These are phyloP conservation scores for Siniperca scherzeri DNA, from an alignment of 2,797 vertebrate species.

Conservation along the genomic window DNA sequence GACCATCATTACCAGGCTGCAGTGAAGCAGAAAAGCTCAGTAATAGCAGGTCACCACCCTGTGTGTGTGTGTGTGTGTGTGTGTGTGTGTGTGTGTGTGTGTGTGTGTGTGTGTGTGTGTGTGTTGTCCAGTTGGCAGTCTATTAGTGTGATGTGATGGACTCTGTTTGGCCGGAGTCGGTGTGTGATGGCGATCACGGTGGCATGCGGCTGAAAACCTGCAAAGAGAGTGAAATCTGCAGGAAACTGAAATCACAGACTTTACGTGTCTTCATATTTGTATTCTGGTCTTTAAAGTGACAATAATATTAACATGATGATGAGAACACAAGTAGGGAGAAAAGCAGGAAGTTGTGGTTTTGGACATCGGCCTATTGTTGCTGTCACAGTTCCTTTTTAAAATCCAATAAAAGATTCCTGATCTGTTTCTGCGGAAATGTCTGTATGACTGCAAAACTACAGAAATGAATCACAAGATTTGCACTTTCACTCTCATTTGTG, in stretches of 20 bases:
- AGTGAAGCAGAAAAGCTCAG: conserved; percentile 94
- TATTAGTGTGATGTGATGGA: conserved; percentile 72
- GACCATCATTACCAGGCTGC: conserved; percentile 91
- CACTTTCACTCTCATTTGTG: no score
- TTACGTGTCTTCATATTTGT: not conserved
- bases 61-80: conserved; percentile 41
- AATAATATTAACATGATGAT: no score
- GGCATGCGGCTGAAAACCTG: conserved; percentile 3
- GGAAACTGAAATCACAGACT: not conserved
- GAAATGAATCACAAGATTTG: no score
- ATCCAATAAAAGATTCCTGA: no score
- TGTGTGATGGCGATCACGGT: conserved; percentile 34
- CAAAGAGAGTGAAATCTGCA: not conserved
- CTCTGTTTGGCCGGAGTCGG: conserved; percentile 36
- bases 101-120: conserved; percentile 30
- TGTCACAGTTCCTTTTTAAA: no score
- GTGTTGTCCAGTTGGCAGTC: conserved; percentile 69
- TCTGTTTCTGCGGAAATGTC: no score
- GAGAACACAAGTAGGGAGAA: no score
- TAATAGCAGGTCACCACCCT: conserved; percentile 89
- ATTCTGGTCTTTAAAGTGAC: no score
- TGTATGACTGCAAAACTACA: no score
- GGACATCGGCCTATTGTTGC: no score
- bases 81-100: conserved; percentile 34
- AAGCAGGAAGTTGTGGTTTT: no score